A percentile compares a stretch with the other conserved stretches of the same genome.
Evolutionary conservation across 2,113 vertebrate species (phyloP).

Genomic region (Hippocampus zosterae): DNA sequence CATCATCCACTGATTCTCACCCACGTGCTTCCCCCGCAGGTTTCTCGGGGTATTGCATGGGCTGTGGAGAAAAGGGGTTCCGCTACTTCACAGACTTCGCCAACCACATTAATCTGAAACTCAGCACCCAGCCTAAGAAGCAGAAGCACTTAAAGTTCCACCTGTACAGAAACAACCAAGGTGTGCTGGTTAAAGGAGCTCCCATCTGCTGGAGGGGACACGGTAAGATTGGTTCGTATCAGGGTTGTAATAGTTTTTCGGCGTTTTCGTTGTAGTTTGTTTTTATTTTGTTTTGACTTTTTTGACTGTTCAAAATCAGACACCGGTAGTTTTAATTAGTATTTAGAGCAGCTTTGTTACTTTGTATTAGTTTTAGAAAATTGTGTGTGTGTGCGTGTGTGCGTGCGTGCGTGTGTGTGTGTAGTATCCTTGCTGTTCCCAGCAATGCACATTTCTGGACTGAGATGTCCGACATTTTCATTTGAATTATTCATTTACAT

Average conservation of each 20-base stretch:
- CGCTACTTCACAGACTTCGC: slow-evolving; percentile 98
- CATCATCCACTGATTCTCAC: background rate
- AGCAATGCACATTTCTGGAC: too few species aligned
- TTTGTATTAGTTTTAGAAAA: too few species aligned
- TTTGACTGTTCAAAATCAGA: too few species aligned
- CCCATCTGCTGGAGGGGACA: slow-evolving; percentile 90
- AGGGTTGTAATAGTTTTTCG: background rate
- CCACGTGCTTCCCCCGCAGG: slow-evolving; percentile 62
- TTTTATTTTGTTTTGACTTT: too few species aligned
- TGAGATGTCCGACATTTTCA: too few species aligned
- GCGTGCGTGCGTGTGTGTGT: too few species aligned
- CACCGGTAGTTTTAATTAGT: too few species aligned
- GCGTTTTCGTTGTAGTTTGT: too few species aligned
- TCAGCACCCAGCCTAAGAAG: slow-evolving; percentile 95
- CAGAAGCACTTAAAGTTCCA: slow-evolving; percentile 96
- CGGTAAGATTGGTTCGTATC: slow-evolving; percentile 68
- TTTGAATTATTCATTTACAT: background rate
- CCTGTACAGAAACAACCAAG: slow-evolving; percentile 85
- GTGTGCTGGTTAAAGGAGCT: slow-evolving; percentile 84
- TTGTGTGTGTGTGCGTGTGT: too few species aligned
- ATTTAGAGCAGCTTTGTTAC: too few species aligned
- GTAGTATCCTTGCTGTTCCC: too few species aligned
- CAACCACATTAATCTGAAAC: slow-evolving; percentile 95
- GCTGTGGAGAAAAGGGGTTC: slow-evolving; percentile 95
- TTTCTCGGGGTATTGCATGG: slow-evolving; percentile 93